Conservation (phyloP, 2,797 vertebrate genomes). For the Muscicapa striata region DNA sequence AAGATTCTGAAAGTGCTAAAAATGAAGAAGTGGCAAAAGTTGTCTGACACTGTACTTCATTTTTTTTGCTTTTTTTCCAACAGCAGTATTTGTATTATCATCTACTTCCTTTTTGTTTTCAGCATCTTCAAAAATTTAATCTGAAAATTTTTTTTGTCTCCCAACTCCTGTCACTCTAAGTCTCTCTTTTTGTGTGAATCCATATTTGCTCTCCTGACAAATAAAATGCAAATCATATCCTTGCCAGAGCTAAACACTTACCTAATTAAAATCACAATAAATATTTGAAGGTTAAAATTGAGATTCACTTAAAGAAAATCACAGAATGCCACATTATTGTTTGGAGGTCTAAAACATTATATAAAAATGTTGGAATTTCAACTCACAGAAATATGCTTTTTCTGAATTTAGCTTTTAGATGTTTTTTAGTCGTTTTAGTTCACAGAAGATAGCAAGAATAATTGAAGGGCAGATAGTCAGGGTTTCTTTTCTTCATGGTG, state of each 20-base stretch:
- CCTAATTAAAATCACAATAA: slow-evolving; percentile 63
- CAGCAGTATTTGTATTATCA: slow-evolving; percentile 14
- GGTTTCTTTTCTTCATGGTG: not conserved
- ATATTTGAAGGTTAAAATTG: slow-evolving; percentile 66
- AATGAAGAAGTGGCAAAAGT: not conserved
- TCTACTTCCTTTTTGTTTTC: slow-evolving; percentile 41
- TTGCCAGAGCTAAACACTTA: slow-evolving; percentile 58
- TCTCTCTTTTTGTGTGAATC: slow-evolving; percentile 34
- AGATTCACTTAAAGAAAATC: slow-evolving; percentile 47
- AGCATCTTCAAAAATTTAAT: slow-evolving; percentile 61
- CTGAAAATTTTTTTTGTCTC: slow-evolving; percentile 37
- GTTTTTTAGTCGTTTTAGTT: not conserved
- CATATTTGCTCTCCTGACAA: slow-evolving; percentile 58
- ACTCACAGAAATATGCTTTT: slow-evolving; percentile 13
- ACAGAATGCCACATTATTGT: slow-evolving; percentile 34
- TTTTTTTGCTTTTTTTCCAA: not conserved
- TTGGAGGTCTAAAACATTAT: slow-evolving; percentile 5
- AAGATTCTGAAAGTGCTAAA: not conserved
- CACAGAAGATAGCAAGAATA: not conserved
- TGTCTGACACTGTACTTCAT: not conserved
- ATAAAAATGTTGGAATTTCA: slow-evolving; percentile 19
- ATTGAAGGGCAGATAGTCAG: not conserved
- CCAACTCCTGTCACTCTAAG: slow-evolving; percentile 45
- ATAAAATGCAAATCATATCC: slow-evolving; percentile 72
- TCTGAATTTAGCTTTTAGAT: not conserved